These are phyloP conservation scores for Hemichromis elongatus DNA, from an alignment of 2,113 vertebrate species.

Conservation along the genomic window DNA sequence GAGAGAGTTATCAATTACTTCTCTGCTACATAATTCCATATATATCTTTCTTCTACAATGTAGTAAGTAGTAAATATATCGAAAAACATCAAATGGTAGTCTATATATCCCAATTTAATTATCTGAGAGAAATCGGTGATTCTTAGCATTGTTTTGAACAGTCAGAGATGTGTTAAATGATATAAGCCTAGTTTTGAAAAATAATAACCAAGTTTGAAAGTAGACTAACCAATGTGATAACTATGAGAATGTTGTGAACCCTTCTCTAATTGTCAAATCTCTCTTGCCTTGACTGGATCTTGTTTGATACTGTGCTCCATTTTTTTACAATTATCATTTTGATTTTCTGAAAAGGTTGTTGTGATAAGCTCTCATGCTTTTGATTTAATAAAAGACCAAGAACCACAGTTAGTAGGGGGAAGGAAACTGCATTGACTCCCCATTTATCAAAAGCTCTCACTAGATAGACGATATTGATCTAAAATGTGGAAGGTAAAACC, in stretches of 20 bases:
- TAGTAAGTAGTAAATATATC: not conserved
- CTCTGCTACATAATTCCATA: not conserved
- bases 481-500: conserved; percentile 43
- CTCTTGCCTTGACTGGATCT: not conserved
- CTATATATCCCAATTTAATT: not conserved
- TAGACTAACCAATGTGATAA: not conserved
- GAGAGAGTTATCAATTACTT: not conserved
- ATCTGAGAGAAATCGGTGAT: not conserved
- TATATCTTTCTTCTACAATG: not conserved
- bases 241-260: not conserved
- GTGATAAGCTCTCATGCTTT: conserved; percentile 1
- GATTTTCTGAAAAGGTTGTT: not conserved
- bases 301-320: not conserved
- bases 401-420: not conserved
- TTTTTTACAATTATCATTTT: not conserved
- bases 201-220: not conserved
- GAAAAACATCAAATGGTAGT: not conserved
- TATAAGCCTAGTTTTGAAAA: not conserved
- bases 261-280: not conserved
- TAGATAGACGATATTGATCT: conserved; percentile 54
- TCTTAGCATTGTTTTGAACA: not conserved
- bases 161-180: not conserved
- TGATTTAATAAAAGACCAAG: conserved; percentile 23
- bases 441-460: conserved; percentile 43
- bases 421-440: conserved; percentile 21